Base-by-base conservation (phyloP, 2,888 invertebrate species). In the Teinopalpus imperialis region DNA sequence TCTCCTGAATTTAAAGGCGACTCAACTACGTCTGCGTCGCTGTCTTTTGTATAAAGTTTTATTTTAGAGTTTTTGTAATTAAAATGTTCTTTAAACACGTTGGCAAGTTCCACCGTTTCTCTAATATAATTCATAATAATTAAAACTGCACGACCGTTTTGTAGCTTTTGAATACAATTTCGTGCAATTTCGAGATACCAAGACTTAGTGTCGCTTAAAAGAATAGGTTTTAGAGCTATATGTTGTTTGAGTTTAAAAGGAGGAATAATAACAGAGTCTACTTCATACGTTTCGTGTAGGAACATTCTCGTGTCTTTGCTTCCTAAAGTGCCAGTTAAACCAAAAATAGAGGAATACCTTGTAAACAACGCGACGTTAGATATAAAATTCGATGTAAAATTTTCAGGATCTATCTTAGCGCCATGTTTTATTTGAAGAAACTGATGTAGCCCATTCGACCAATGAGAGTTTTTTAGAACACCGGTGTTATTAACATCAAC, bases 401-500 rank as follows among this genome's bases (percentile, higher is more conserved):
- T 47, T 32, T 54, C 53, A 5, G 43, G 44, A 9, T 23, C 23
- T 1, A 54, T 13, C 45, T 35, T 47, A 9, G 43, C 43, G 5
- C 50, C 50, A 27, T 54, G 53, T 31, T 54, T 54, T 18, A 54
- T 42, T 48, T 54, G 39, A 5, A 54, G 32, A 43, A 54, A 54
- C 34, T 54, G 51, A 34, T 54, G 53, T 23, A 54, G 20, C 1
- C 53, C 53, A 24, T 37, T 32, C 31, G 16, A 21, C 53, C 51
- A 54, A 6, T 41, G 35, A 9, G 23, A 35, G 12, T 52, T 52
- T 29, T 43, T 35, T 5, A 48, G 21, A 4, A 49, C 43, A 1
- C 53, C 53, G 5, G 53, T 54, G 23, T 54, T 54, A 10, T 40
- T 20, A 1, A 43, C 35, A 32, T 54, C 53, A 4, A 54, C 51